phyloP scores from a whole-genome alignment of 2,113 vertebrate species.

The Hippolais icterina region DNA sequence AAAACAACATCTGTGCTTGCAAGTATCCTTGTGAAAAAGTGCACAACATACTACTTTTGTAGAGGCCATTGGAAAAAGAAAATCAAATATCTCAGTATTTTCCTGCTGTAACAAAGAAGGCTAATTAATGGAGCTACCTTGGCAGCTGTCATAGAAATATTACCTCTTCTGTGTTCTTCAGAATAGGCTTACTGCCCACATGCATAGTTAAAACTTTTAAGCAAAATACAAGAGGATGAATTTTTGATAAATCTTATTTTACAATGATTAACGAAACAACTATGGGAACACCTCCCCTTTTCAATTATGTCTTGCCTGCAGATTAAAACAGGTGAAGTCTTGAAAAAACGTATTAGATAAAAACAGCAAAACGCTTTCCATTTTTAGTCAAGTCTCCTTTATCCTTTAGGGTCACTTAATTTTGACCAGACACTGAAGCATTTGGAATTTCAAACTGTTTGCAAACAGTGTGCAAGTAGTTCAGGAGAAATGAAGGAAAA shows the following conservation, averaged over 20 bases:
- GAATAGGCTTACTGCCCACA: background rate
- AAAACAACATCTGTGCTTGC: background rate
- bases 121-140: background rate
- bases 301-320: background rate
- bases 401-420: background rate
- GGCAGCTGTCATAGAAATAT: background rate
- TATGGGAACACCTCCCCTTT: background rate
- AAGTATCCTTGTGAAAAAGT: slow-evolving; percentile 31
- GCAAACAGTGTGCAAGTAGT: background rate
- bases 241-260: background rate
- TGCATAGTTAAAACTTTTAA: background rate
- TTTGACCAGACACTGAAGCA: background rate
- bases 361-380: background rate
- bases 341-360: background rate
- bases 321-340: background rate
- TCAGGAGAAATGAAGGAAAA: background rate
- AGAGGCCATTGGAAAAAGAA: background rate
- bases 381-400: background rate
- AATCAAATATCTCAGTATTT: background rate
- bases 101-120: background rate
- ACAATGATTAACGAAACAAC: background rate
- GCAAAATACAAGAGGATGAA: background rate
- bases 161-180: background rate
- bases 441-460: background rate
- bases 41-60: background rate